Conservation (phyloP, 2,113 vertebrate species). For the Hucho hucho region DNA sequence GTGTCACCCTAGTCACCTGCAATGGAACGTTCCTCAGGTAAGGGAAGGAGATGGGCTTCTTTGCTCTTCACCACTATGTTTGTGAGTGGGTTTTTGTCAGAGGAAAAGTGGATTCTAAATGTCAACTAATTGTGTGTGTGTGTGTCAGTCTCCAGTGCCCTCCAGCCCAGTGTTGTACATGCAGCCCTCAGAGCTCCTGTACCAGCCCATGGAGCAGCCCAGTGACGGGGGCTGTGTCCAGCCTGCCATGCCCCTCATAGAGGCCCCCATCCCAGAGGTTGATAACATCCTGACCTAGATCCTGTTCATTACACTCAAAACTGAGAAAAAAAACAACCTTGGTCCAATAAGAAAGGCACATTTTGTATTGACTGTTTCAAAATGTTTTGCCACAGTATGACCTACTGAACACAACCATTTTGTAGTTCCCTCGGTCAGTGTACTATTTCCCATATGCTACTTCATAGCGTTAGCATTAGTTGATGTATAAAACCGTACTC, state of each 20-base stretch:
- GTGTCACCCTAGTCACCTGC: constrained; percentile 31
- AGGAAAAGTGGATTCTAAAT: no score
- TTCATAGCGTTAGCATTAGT: no score
- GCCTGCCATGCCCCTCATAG: constrained; percentile 34
- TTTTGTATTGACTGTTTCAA: no score
- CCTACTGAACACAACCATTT: no score
- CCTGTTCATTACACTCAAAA: not conserved
- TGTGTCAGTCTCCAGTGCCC: constrained; percentile 44
- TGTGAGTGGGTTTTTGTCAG: not conserved
- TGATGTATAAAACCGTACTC: no score
- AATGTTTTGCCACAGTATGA: no score
- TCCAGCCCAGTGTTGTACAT: constrained; percentile 45
- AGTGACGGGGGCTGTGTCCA: constrained; percentile 37
- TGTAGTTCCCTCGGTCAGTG: no score
- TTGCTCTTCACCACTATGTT: no score
- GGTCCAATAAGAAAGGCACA: no score
- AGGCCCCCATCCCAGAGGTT: constrained; percentile 54
- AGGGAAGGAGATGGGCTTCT: not conserved
- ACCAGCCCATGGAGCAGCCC: constrained; percentile 43
- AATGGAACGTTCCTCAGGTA: constrained; percentile 44
- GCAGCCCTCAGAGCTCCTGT: constrained; percentile 55
- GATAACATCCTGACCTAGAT: not conserved
- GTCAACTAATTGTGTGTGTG: not conserved
- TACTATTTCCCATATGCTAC: no score
- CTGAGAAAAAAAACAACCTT: no score